These are phyloP conservation scores for Eulemur rufifrons DNA, from an alignment of 2,113 vertebrate species.

Conservation along the genomic window DNA sequence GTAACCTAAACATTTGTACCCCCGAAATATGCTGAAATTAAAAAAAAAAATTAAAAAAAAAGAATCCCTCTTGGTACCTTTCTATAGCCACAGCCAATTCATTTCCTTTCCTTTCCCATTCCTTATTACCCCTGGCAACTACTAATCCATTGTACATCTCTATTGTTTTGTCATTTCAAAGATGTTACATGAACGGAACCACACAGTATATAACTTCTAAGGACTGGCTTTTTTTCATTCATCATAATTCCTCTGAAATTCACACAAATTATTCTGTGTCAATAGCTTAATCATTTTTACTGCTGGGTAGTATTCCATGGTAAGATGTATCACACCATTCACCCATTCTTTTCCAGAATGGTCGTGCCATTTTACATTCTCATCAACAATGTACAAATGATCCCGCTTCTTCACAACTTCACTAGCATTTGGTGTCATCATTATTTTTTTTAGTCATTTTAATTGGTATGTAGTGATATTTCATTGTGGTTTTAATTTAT, in stretches of 20 bases:
- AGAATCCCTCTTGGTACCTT: not conserved
- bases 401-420: not conserved
- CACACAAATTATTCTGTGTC: not conserved
- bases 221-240: not conserved
- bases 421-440: not conserved
- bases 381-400: not conserved
- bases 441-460: not conserved
- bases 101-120: not conserved
- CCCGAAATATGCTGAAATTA: too few species aligned
- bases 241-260: not conserved
- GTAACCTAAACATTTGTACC: too few species aligned
- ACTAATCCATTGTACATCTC: not conserved
- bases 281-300: not conserved
- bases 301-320: not conserved
- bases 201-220: not conserved
- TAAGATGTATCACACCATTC: not conserved
- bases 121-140: not conserved
- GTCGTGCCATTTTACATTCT: not conserved
- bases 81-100: not conserved
- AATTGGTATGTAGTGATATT: not conserved
- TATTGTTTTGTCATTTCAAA: constrained; percentile 21
- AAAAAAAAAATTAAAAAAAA: too few species aligned
- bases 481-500: not conserved
- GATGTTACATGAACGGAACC: not conserved
- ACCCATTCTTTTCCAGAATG: not conserved